Conservation (phyloP, 2,113 vertebrate genomes). For the Apaloderma vittatum region DNA sequence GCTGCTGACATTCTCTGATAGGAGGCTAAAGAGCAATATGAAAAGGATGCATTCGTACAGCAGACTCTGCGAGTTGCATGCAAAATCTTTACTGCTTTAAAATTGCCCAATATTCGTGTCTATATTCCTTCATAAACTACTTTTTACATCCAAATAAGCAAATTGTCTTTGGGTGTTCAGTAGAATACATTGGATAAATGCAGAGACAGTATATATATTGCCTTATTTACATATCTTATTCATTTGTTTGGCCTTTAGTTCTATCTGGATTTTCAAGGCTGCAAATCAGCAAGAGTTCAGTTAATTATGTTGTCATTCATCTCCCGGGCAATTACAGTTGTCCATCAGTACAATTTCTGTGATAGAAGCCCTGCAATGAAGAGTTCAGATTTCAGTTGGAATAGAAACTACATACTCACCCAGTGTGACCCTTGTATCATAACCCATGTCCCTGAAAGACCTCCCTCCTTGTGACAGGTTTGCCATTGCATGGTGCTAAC, state of each 20-base stretch:
- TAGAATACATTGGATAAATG: background rate
- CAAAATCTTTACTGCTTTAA: background rate
- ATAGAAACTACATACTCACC: background rate
- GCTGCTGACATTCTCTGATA: background rate
- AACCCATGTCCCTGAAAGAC: background rate
- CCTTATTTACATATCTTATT: background rate
- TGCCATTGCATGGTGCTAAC: background rate
- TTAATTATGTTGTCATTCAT: conserved; percentile 17
- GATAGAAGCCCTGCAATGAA: background rate
- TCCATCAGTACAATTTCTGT: background rate
- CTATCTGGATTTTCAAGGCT: conserved; percentile 19
- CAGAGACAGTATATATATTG: background rate
- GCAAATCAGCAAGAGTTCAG: background rate
- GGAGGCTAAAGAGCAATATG: background rate
- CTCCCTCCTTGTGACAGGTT: background rate
- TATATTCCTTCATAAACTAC: background rate
- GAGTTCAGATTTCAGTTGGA: conserved; percentile 11
- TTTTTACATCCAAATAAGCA: background rate
- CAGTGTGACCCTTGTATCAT: background rate
- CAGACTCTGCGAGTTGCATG: background rate
- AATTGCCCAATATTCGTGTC: background rate
- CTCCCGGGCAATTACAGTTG: conserved; percentile 7
- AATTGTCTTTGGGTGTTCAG: background rate
- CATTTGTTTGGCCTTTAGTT: conserved; percentile 31
- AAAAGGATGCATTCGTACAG: background rate